Conservation (phyloP, 2,888 invertebrate species). For the Tipula confusa region DNA sequence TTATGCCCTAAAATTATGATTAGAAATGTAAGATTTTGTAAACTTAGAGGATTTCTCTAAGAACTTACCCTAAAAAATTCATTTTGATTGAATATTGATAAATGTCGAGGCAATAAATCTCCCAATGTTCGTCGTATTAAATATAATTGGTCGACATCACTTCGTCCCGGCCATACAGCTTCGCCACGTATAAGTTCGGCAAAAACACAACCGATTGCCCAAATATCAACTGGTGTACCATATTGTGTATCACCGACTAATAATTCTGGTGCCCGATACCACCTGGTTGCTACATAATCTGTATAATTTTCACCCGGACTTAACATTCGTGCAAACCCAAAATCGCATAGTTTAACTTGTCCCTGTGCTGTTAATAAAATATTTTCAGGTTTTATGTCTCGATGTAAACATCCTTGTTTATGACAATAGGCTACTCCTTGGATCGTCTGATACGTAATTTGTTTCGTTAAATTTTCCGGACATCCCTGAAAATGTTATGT, state of each 20-base stretch:
- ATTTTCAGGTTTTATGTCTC: conserved; percentile 99
- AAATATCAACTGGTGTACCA: conserved; percentile 87
- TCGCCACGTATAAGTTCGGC: conserved; percentile 85
- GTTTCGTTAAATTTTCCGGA: conserved; percentile 84
- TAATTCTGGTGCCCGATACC: conserved; percentile 97
- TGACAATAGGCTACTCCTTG: conserved; percentile 96
- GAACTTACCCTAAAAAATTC: conserved; percentile 68
- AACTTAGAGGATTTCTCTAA: background rate
- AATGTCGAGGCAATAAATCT: conserved; percentile 87
- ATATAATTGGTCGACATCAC: conserved; percentile 96
- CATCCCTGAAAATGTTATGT: conserved; percentile 60
- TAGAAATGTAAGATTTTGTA: background rate
- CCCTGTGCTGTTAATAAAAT: conserved; percentile 89
- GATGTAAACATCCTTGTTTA: conserved; percentile 87
- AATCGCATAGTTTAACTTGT: conserved; percentile 93
- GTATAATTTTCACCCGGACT: conserved; percentile 98
- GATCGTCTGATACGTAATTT: conserved; percentile 92
- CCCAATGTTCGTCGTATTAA: conserved; percentile 92
- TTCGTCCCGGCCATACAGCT: conserved; percentile 97
- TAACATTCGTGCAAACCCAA: conserved; percentile 96
- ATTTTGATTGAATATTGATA: conserved; percentile 93
- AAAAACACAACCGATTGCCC: conserved; percentile 94
- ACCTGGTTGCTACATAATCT: conserved; percentile 97
- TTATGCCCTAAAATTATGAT: conserved; percentile 62
- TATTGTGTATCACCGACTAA: conserved; percentile 95